Conservation (phyloP, 2,888 invertebrate species). For the Drosophila engyochracea region DNA sequence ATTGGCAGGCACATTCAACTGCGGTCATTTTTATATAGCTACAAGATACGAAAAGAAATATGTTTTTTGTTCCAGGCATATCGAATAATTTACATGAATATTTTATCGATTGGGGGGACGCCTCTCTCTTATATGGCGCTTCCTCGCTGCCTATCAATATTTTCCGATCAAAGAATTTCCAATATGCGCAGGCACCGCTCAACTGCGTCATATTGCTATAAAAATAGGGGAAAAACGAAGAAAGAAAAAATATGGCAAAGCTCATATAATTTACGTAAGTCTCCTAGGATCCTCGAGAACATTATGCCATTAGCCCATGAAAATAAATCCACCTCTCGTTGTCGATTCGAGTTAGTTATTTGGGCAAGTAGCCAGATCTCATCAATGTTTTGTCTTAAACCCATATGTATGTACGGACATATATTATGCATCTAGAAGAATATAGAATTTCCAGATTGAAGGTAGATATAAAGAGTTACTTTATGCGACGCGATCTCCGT, state of each 20-base stretch:
- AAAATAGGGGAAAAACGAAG: constrained; percentile 34
- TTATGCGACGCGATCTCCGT: constrained; percentile 25
- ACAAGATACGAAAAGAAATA: constrained; percentile 62
- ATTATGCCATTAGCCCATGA: constrained; percentile 21
- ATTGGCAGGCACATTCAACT: constrained; percentile 71
- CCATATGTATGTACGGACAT: constrained; percentile 12
- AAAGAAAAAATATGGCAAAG: constrained; percentile 34
- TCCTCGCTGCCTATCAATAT: constrained; percentile 32
- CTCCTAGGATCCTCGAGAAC: constrained; percentile 27
- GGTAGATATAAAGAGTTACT: constrained; percentile 40
- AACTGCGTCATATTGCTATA: constrained; percentile 78
- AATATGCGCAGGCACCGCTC: constrained; percentile 74
- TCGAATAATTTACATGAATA: constrained; percentile 49
- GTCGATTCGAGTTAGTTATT: constrained; percentile 6
- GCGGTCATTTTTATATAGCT: constrained; percentile 48
- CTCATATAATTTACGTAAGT: constrained; percentile 46
- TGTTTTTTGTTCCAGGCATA: constrained; percentile 47
- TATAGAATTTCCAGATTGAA: constrained; percentile 50
- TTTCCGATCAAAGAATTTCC: constrained; percentile 27
- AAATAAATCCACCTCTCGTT: constrained; percentile 17
- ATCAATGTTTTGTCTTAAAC: constrained; percentile 13
- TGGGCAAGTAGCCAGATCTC: constrained; percentile 18
- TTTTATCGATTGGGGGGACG: not conserved
- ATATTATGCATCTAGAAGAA: constrained; percentile 38
- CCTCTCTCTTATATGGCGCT: constrained; percentile 15